Evolutionary conservation across 2,113 vertebrate genomes (phyloP).

Genomic region (Brevimyrus niger): DNA sequence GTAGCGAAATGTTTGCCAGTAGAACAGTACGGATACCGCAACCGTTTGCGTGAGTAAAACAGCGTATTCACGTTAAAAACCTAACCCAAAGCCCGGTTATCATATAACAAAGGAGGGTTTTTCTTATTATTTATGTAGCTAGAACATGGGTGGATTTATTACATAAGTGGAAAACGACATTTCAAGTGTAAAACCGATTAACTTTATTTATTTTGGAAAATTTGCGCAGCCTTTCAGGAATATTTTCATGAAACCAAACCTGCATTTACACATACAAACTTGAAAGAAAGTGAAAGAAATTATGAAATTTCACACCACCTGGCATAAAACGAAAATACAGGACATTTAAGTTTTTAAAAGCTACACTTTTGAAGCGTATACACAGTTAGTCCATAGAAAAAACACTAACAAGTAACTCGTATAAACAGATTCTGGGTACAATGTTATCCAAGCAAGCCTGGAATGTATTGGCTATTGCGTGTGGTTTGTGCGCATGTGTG

Average conservation of each 20-base stretch:
- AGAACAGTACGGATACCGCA: not conserved
- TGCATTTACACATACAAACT: not conserved
- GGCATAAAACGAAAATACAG: not conserved
- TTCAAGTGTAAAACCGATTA: not conserved
- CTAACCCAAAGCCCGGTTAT: not conserved
- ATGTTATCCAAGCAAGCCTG: not conserved
- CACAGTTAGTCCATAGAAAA: not conserved
- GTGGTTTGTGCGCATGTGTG: not conserved
- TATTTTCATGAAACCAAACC: not conserved
- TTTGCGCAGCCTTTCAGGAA: not conserved
- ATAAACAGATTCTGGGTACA: not conserved
- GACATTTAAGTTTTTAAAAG: not conserved
- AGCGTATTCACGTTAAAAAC: not conserved
- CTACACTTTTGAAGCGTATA: not conserved
- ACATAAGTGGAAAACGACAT: not conserved
- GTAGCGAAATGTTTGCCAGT: not conserved
- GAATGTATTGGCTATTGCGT: not conserved
- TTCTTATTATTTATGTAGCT: not conserved
- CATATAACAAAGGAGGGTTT: not conserved
- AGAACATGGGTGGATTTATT: not conserved
- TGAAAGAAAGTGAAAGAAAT: not conserved
- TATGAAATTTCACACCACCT: not conserved
- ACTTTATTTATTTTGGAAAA: not conserved
- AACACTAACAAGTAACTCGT: not conserved
- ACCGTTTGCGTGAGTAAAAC: not conserved